Conservation (phyloP, 2,888 invertebrate species). For the Nipponacmea schrenckii region DNA sequence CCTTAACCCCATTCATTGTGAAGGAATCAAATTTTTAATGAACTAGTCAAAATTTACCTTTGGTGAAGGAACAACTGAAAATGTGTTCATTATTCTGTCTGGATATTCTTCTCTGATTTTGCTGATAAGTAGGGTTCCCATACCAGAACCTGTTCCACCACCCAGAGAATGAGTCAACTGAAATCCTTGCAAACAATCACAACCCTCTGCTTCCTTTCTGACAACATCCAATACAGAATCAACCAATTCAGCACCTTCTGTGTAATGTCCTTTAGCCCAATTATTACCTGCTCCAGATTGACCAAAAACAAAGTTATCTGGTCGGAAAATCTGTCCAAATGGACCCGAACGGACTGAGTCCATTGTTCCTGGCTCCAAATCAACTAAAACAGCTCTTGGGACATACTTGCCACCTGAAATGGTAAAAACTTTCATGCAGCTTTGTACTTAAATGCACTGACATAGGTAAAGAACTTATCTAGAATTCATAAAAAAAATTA, state of each 20-base stretch:
- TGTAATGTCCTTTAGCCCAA: constrained; percentile 2
- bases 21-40: too few species aligned
- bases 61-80: constrained; percentile 3
- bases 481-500: too few species aligned
- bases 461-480: too few species aligned
- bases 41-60: neutral
- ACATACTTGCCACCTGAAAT: constrained; percentile 3
- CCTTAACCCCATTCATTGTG: too few species aligned
- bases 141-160: neutral
- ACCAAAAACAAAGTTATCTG: constrained; percentile 5
- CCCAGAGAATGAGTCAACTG: neutral
- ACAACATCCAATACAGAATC: constrained; percentile 1
- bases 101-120: constrained; percentile 5
- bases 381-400: neutral
- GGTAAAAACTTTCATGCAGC: too few species aligned
- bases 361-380: neutral
- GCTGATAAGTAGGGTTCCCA: neutral
- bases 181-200: constrained; percentile 2
- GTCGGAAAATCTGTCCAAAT: constrained; percentile 3
- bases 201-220: neutral
- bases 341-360: neutral
- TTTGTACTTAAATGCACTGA: too few species aligned
- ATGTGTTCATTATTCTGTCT: constrained; percentile 4
- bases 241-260: constrained; percentile 3
- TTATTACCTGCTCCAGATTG: constrained; percentile 2